Evolutionary conservation across 2,797 vertebrate genomes (phyloP).

Genomic region (Nyctibius grandis): DNA sequence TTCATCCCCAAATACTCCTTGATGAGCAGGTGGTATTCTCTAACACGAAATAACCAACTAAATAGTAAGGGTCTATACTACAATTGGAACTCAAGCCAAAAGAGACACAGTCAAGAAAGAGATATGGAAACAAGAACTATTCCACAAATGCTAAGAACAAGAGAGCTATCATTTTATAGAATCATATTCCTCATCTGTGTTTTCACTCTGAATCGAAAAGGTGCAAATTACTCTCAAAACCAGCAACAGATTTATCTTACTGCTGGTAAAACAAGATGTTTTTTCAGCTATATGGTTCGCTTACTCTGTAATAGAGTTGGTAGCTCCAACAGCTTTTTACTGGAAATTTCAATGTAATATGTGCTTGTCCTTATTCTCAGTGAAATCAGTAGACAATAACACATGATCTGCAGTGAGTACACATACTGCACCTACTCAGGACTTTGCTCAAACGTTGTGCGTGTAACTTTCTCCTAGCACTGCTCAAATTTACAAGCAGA

Average conservation of each 20-base stretch:
- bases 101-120: background rate
- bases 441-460: background rate
- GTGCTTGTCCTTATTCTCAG: background rate
- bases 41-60: background rate
- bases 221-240: background rate
- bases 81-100: background rate
- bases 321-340: background rate
- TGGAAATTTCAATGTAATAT: background rate
- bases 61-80: background rate
- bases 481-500: background rate
- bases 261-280: background rate
- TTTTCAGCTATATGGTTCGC: background rate
- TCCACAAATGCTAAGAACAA: background rate
- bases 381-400: background rate
- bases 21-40: background rate
- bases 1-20: background rate
- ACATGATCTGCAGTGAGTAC: background rate
- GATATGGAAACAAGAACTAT: background rate
- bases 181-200: background rate
- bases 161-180: background rate
- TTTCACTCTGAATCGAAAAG: background rate
- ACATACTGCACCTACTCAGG: background rate
- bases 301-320: background rate
- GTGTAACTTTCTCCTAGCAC: background rate
- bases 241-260: background rate